phyloP scores from a whole-genome alignment of 2,113 vertebrate genomes.

The Zapornia atra region DNA sequence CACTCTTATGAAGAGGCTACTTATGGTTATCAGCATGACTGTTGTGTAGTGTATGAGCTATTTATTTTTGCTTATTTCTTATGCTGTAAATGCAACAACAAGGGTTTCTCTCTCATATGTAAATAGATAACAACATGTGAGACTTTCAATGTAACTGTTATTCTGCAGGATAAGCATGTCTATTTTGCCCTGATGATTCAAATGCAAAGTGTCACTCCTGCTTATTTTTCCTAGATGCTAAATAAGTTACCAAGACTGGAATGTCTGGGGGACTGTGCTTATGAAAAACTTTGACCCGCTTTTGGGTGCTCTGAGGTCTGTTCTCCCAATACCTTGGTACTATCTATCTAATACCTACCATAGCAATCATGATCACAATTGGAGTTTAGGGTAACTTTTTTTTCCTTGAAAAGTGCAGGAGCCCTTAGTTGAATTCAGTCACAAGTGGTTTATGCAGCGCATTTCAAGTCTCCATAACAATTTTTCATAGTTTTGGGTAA shows the following conservation, averaged over 20 bases:
- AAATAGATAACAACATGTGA: background rate
- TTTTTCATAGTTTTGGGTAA: conserved; percentile 67
- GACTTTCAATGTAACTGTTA: background rate
- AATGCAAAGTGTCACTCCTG: background rate
- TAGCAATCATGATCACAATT: background rate
- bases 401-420: background rate
- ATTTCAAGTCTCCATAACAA: conserved; percentile 64
- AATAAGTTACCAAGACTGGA: background rate
- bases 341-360: background rate
- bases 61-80: background rate
- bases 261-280: background rate
- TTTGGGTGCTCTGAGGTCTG: background rate
- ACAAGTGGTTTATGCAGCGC: conserved; percentile 39
- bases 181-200: background rate
- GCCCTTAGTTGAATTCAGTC: conserved; percentile 16
- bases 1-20: background rate
- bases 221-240: background rate
- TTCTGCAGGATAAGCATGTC: background rate
- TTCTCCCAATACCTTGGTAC: background rate
- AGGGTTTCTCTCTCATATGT: background rate
- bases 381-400: background rate
- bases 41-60: background rate
- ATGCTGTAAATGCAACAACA: background rate
- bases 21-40: background rate
- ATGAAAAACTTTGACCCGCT: background rate